Evolutionary conservation across 2,888 invertebrate species (phyloP).

Genomic region (Coecobrya sp.): DNA sequence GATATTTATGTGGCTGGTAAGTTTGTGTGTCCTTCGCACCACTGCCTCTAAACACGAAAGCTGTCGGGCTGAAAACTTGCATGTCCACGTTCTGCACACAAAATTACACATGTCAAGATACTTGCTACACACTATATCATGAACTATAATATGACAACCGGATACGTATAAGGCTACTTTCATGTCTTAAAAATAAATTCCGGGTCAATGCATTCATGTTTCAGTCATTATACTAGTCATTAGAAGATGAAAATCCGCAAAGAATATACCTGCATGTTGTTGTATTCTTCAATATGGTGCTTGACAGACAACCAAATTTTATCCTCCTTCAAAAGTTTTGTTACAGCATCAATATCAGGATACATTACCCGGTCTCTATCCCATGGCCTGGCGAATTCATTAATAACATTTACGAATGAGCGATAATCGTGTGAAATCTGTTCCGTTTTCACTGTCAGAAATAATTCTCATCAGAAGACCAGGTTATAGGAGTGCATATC

Average conservation of each 20-base stretch:
- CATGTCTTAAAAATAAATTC: conserved; percentile 15
- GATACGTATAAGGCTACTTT: no score
- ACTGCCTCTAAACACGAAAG: conserved; percentile 83
- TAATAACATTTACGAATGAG: neutral
- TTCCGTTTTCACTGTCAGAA: neutral
- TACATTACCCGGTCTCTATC: conserved; percentile 91
- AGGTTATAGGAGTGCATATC: neutral
- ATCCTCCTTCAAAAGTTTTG: conserved; percentile 88
- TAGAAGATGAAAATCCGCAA: no score
- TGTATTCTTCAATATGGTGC: conserved; percentile 88
- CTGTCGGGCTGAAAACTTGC: conserved; percentile 89
- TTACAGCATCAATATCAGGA: conserved; percentile 90
- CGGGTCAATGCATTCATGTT: no score
- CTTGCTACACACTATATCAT: neutral
- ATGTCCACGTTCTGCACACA: conserved; percentile 88
- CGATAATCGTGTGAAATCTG: neutral
- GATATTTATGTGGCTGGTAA: neutral
- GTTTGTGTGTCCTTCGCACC: conserved; percentile 21
- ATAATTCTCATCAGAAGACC: neutral
- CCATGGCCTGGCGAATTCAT: conserved; percentile 89
- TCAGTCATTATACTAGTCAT: no score
- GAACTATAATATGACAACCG: neutral
- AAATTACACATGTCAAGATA: neutral
- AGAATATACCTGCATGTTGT: conserved; percentile 87
- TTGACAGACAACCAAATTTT: conserved; percentile 89